Evolutionary conservation across 2,888 invertebrate species (phyloP), one percentile per base, ranked within the genome.

Genomic region (Lamproptera curius): DNA sequence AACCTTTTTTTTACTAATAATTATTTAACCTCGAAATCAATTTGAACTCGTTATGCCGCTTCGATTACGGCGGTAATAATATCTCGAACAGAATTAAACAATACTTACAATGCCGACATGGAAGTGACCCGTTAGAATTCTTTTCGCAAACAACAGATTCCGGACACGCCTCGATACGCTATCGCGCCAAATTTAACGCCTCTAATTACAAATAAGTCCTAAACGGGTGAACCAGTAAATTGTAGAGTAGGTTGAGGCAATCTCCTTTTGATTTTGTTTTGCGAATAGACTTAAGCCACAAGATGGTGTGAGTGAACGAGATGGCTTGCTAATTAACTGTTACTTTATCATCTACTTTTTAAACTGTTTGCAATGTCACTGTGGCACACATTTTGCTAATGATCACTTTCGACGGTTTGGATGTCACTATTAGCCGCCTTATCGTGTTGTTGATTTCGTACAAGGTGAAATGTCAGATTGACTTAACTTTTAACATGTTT

Each of bases 111-210:
- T 57, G 61, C 61, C 59, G 67, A 73, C 68, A 72, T 75, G 66
- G 74, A 65, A 68, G 54, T 54, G 58, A 65, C 56, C 83, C 81
- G 82, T 84, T 83, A 81, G 67, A 65, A 72, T 76, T 77, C 69
- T 76, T 78, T 79, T 81, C 61, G 77, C 76, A 63, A 78, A 69
- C 67, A 67, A 70, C 63, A 53, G 61, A 58, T 62, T 61, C 65
- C 63, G 59, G 67, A 59, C 61, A 63, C 67, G 65, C 57, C 54
- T 58, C 65, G 73, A 69, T 65, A 71, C 67, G 73, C 70, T 63
- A 68, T 73, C 71, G 68, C 63, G 66, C 58, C 62, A 61, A 72
- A 73, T 79, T 78, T 74, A 66, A 77, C 77, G 76, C 73, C 66
- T 69, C 62, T 72, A 74, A 76, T 78, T 76, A 73, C 67, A 70